Percentiles rank a stretch among this genome's conserved stretches.
phyloP scores from a whole-genome alignment of 2,888 invertebrate genomes.

The Malthinus flaveolus region DNA sequence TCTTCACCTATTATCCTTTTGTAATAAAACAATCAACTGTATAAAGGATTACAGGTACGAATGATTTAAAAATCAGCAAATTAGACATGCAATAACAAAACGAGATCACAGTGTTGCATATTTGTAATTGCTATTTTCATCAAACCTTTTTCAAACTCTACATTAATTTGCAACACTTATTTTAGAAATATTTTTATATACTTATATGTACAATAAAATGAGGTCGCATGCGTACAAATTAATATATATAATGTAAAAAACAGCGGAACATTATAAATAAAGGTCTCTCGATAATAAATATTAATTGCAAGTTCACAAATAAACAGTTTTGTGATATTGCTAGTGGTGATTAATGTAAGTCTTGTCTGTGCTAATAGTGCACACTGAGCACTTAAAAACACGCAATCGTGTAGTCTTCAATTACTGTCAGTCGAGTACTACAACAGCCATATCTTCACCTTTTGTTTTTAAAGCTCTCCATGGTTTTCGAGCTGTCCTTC shows the following conservation, averaged over 20 bases:
- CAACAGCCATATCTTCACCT: conserved; percentile 64
- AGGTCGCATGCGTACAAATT: conserved; percentile 11
- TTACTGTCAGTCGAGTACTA: conserved; percentile 74
- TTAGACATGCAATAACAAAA: conserved; percentile 14
- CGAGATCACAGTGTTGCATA: conserved; percentile 20
- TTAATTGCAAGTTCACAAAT: conserved; percentile 19
- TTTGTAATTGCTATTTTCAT: conserved; percentile 14
- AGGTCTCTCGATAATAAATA: conserved; percentile 18
- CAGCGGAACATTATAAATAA: conserved; percentile 14
- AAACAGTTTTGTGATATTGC: conserved; percentile 39
- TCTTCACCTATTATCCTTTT: not conserved
- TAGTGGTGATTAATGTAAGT: conserved; percentile 38
- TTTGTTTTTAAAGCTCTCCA: conserved; percentile 67
- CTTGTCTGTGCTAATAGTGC: conserved; percentile 33
- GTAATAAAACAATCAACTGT: no score
- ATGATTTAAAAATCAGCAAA: not conserved
- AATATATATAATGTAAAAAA: conserved; percentile 10
- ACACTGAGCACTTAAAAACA: conserved; percentile 46
- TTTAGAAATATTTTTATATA: conserved; percentile 13
- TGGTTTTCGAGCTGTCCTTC: conserved; percentile 84
- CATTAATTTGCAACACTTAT: conserved; percentile 21
- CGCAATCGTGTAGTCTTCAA: conserved; percentile 19
- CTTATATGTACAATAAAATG: conserved; percentile 19
- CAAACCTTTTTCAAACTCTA: conserved; percentile 14
- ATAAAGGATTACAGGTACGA: not conserved